Conservation (phyloP, 2,797 vertebrate species). For the Syngnathus acus region DNA sequence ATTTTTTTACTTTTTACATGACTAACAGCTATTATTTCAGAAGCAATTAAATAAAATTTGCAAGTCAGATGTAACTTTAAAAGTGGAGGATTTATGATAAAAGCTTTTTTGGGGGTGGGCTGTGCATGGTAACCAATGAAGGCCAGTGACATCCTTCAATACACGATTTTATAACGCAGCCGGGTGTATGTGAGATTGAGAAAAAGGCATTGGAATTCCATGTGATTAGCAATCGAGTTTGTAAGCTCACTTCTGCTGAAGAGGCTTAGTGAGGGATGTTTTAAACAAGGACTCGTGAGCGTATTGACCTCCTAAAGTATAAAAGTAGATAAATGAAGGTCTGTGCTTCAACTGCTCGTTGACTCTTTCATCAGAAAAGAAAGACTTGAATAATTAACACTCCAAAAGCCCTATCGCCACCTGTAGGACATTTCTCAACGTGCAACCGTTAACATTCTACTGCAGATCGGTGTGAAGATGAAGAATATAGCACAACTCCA, state of each 20-base stretch:
- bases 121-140: not conserved
- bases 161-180: no score
- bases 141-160: not conserved
- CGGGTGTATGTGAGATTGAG: no score
- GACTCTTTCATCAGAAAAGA: constrained; percentile 2
- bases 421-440: not conserved
- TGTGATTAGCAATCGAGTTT: not conserved
- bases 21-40: constrained; percentile 57
- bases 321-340: constrained; percentile 1
- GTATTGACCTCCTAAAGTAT: constrained; percentile 3
- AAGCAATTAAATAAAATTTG: constrained; percentile 52
- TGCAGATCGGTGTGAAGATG: not conserved
- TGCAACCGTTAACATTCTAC: no score
- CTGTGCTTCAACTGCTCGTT: not conserved
- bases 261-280: not conserved
- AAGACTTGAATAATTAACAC: not conserved
- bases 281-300: not conserved
- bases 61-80: constrained; percentile 32
- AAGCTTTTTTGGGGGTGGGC: constrained; percentile 48
- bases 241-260: not conserved
- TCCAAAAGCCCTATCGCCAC: not conserved
- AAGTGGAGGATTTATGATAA: constrained; percentile 51
- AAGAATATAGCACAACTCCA: not conserved
- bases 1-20: constrained; percentile 57
- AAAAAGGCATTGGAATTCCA: not conserved